phyloP scores from a whole-genome alignment of 2,113 vertebrate genomes.

The Prunella himalayana region DNA sequence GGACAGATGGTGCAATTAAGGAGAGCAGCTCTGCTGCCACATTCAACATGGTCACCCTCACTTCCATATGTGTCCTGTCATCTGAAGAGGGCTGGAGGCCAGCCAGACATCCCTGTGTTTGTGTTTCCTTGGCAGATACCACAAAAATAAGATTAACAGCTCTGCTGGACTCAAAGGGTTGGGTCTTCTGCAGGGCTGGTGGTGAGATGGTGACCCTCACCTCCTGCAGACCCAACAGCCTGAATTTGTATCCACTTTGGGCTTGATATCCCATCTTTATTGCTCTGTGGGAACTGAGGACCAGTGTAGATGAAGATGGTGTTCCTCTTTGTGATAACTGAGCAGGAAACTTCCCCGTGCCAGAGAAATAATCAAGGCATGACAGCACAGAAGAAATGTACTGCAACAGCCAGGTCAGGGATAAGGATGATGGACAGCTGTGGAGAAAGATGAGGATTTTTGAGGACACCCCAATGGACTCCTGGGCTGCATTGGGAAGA shows the following conservation, averaged over 20 bases:
- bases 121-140: not conserved
- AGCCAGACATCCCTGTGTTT: not conserved
- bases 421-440: not conserved
- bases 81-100: not conserved
- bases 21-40: not conserved
- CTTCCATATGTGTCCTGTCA: not conserved
- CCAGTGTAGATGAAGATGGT: not conserved
- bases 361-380: not conserved
- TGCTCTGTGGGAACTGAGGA: not conserved
- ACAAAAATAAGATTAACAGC: not conserved
- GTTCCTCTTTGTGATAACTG: not conserved
- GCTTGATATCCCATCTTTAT: not conserved
- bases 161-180: not conserved
- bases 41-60: not conserved
- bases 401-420: not conserved
- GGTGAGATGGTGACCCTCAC: not conserved
- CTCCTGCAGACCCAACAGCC: not conserved
- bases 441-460: not conserved
- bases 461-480: not conserved
- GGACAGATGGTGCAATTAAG: conserved; percentile 34
- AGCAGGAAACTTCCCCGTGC: rapidly evolving
- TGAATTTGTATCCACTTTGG: not conserved
- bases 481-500: not conserved
- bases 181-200: not conserved
- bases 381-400: not conserved